Conservation (phyloP, 1,140 invertebrate species). For the Dendroctonus valens region DNA sequence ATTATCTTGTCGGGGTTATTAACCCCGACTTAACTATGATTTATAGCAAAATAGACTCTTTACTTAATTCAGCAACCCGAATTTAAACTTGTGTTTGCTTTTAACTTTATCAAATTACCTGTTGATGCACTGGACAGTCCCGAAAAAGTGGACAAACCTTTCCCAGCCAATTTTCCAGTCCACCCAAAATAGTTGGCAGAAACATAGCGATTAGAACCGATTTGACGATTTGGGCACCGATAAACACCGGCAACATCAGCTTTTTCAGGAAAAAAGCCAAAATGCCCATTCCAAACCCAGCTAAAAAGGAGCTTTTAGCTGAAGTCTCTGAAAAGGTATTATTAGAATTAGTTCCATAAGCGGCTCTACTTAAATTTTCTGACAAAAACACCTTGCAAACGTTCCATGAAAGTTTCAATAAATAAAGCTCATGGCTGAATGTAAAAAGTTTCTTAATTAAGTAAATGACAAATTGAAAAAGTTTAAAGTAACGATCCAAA, state of each 20-base stretch:
- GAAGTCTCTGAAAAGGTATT: conserved; percentile 32
- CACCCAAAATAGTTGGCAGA: conserved; percentile 76
- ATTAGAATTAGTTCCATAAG: too few species aligned
- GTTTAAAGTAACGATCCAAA: too few species aligned
- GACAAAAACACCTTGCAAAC: too few species aligned
- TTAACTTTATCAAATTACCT: conserved; percentile 37
- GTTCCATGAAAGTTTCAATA: too few species aligned
- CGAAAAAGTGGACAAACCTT: conserved; percentile 58
- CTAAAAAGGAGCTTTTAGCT: conserved; percentile 65
- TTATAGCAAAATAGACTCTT: too few species aligned
- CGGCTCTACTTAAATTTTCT: too few species aligned
- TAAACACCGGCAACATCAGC: conserved; percentile 71
- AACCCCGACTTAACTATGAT: too few species aligned
- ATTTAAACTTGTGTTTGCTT: neutral
- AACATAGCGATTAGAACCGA: conserved; percentile 77
- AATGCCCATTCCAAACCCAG: conserved; percentile 68
- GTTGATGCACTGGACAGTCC: conserved; percentile 55
- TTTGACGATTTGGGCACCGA: conserved; percentile 76
- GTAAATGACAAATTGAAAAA: too few species aligned
- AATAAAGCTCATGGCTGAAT: too few species aligned
- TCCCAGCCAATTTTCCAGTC: conserved; percentile 79
- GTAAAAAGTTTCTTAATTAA: too few species aligned
- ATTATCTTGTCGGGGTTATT: too few species aligned
- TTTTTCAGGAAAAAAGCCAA: conserved; percentile 78
- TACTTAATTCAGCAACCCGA: too few species aligned